These are phyloP conservation scores for Saccopteryx bilineata DNA, from an alignment of 2,113 vertebrate species.

Conservation along the genomic window DNA sequence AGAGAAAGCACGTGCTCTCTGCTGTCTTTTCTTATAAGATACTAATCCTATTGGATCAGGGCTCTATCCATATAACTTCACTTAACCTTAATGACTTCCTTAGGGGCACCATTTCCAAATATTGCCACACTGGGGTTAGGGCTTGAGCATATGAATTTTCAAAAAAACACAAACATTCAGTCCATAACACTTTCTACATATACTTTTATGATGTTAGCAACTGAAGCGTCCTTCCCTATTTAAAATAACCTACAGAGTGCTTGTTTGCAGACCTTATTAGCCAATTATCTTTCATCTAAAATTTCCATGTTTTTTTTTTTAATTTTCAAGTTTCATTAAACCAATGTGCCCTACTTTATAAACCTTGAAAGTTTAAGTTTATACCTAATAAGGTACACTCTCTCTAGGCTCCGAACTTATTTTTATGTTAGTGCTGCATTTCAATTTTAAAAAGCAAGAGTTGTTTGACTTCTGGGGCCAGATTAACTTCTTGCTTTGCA, in stretches of 20 bases:
- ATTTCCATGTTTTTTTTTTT: background rate
- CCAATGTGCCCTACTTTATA: background rate
- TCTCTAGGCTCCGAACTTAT: constrained; percentile 13
- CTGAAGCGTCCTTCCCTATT: background rate
- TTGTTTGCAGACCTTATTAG: constrained; percentile 21
- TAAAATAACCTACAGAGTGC: background rate
- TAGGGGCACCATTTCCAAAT: background rate
- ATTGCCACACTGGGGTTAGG: background rate
- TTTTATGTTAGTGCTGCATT: constrained; percentile 33
- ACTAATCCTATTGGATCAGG: background rate
- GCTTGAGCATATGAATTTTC: background rate
- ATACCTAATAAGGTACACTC: background rate
- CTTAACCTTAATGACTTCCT: background rate
- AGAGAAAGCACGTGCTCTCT: background rate
- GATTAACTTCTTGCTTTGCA: constrained; percentile 40
- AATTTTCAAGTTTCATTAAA: constrained; percentile 32
- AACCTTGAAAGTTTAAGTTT: background rate
- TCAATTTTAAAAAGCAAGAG: constrained; percentile 35
- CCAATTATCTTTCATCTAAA: background rate
- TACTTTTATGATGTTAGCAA: background rate
- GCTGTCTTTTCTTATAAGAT: background rate
- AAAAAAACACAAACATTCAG: background rate
- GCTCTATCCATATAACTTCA: background rate
- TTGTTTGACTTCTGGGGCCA: background rate
- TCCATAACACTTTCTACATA: background rate